Percentiles rank a stretch among this genome's conserved stretches.
phyloP scores from a whole-genome alignment of 2,888 invertebrate genomes.

The Elysia crispata region DNA sequence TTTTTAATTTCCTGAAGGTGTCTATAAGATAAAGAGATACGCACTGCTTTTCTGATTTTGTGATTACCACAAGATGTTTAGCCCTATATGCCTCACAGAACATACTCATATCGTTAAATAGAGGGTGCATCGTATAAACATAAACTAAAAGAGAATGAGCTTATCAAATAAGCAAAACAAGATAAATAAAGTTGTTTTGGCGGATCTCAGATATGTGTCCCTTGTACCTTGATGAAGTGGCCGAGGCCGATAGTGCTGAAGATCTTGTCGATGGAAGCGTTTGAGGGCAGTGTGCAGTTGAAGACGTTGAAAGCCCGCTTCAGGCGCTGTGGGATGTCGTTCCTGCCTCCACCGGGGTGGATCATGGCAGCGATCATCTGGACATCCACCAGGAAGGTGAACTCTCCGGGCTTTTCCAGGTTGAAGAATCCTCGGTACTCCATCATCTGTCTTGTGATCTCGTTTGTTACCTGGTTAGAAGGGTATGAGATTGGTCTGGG shows the following conservation, averaged over 20 bases:
- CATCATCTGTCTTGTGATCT: constrained; percentile 97
- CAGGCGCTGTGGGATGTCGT: constrained; percentile 94
- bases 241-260: constrained; percentile 82
- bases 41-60: no score
- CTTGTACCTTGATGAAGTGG: constrained; percentile 72
- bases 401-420: constrained; percentile 97
- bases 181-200: no score
- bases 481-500: neutral
- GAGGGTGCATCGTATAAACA: no score
- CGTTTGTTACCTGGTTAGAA: constrained; percentile 79
- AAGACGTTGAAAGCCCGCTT: constrained; percentile 96
- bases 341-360: constrained; percentile 89
- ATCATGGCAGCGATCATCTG: constrained; percentile 97
- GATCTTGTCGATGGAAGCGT: constrained; percentile 94
- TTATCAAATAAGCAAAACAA: no score
- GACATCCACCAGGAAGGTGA: constrained; percentile 92
- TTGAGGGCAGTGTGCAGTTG: constrained; percentile 94
- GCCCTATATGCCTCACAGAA: no score
- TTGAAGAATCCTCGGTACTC: constrained; percentile 98
- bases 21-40: no score
- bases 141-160: no score
- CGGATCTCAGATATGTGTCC: no score
- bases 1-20: no score
- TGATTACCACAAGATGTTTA: no score
- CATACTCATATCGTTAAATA: no score